Evolutionary conservation across 2,888 invertebrate genomes (phyloP).

Genomic region (Brachyptera risi): DNA sequence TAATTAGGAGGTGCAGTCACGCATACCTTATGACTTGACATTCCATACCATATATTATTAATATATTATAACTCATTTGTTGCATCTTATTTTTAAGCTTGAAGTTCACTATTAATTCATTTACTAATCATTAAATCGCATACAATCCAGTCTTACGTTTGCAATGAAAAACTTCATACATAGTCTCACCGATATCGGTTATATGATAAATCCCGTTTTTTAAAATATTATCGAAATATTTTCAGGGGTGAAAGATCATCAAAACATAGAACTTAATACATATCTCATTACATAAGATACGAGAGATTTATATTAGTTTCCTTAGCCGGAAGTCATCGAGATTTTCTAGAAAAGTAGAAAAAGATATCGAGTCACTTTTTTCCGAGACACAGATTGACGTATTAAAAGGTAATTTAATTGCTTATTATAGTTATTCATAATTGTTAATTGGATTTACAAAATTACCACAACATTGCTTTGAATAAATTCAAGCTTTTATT

Average conservation of each 20-base stretch:
- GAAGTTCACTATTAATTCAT: no score
- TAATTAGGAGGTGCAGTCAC: not conserved
- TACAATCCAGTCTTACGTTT: conserved; percentile 8
- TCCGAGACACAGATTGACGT: not conserved
- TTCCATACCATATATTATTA: no score
- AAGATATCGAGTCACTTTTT: not conserved
- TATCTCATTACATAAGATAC: not conserved
- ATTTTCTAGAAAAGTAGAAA: conserved; percentile 22
- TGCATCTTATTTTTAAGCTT: no score
- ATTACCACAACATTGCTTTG: no score
- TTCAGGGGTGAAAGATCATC: not conserved
- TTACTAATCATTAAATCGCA: conserved; percentile 7
- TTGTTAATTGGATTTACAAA: no score
- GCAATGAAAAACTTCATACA: conserved; percentile 5
- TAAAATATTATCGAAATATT: not conserved
- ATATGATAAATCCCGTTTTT: not conserved
- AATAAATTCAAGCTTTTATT: no score
- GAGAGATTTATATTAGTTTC: not conserved
- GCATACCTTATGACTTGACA: not conserved
- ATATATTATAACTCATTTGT: no score
- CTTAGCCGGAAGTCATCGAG: not conserved
- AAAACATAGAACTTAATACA: not conserved
- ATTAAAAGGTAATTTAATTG: not conserved
- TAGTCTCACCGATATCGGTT: not conserved
- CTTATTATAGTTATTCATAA: not conserved